Evolutionary conservation across 2,888 invertebrate genomes (phyloP).

Genomic region (Gonocerus acuteangulatus): DNA sequence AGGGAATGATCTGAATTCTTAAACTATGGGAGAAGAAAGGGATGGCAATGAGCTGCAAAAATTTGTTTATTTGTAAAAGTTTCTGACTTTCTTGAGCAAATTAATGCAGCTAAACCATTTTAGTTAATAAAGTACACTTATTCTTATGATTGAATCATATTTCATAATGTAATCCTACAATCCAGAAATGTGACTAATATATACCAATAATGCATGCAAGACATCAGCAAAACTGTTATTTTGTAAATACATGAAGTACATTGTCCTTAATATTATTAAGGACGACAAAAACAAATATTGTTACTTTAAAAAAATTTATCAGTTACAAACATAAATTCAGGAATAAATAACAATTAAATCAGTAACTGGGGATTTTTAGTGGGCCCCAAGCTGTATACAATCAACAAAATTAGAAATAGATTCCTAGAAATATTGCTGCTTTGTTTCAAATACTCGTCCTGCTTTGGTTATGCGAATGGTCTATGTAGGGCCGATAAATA

Average conservation of each 20-base stretch:
- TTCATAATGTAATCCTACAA: conserved; percentile 39
- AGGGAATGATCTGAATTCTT: too few species aligned
- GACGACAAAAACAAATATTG: conserved; percentile 37
- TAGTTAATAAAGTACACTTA: conserved; percentile 32
- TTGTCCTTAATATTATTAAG: conserved; percentile 37
- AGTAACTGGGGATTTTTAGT: conserved; percentile 38
- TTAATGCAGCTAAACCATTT: conserved; percentile 32
- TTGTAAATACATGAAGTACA: conserved; percentile 39
- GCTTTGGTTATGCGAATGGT: conserved; percentile 63
- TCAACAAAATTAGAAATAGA: conserved; percentile 22
- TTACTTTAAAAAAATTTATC: conserved; percentile 31
- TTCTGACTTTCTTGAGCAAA: conserved; percentile 27
- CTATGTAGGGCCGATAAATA: conserved; percentile 79
- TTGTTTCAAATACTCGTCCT: conserved; percentile 33
- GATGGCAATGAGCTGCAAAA: conserved; percentile 29
- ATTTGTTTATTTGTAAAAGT: conserved; percentile 28
- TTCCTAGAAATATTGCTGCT: conserved; percentile 30
- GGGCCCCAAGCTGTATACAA: conserved; percentile 34
- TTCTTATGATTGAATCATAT: conserved; percentile 38
- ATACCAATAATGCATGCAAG: conserved; percentile 39
- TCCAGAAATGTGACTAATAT: conserved; percentile 39
- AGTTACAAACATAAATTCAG: conserved; percentile 37
- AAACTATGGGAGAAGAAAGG: conserved; percentile 5
- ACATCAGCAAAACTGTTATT: conserved; percentile 39
- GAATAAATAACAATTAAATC: conserved; percentile 37